Base-by-base conservation (phyloP, 2,888 invertebrate genomes). In the Troglohyphantes excavatus region DNA sequence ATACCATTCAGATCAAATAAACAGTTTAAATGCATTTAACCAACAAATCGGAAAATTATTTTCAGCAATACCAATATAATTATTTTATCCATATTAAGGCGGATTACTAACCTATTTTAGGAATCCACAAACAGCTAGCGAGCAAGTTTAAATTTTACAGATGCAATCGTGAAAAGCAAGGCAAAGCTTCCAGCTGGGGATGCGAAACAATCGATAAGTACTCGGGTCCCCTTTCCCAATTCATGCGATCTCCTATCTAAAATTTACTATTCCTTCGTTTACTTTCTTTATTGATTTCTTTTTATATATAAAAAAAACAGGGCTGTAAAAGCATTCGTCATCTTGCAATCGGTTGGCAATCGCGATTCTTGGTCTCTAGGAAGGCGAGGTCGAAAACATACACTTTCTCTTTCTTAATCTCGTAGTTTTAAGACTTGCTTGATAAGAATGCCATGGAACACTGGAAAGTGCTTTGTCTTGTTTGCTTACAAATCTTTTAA, bases 101-200 rank as follows among this genome's bases (percentile, higher is more conserved):
- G n/a, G n/a, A 17, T 53, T 53, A 53, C 53, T 53, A 53, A 53
- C 53, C 53, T 53, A 53, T 53, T 53, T 53, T 53, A 53, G n/a
- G 17, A 53, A 2, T 53, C 53, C 17, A 53, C 9, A 53, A 53
- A n/a, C 9, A 53, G n/a, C 53, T 17, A n/a, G n/a, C 3, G 9
- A 53, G n/a, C 13, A 53, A 53, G n/a, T 17, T 6, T 33, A 33
- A n/a, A n/a, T n/a, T 33, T 33, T 33, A 6, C 9, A 33, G 33
- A 33, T 33, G 53, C 5, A 53, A 17, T n/a, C n/a, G n/a, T n/a
- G 13, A 5, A n/a, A n/a, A 53, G 53, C 53, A 53, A 53, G 13
- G 0, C 17, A n/a, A 13, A 53, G 1, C 53, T 13, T 53, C n/a
- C 39, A 53, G 5, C 13, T 17, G 53, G 5, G 13, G 53, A 17